Conservation (phyloP, 2,888 invertebrate species). For the Aleiodes leptofemur region DNA sequence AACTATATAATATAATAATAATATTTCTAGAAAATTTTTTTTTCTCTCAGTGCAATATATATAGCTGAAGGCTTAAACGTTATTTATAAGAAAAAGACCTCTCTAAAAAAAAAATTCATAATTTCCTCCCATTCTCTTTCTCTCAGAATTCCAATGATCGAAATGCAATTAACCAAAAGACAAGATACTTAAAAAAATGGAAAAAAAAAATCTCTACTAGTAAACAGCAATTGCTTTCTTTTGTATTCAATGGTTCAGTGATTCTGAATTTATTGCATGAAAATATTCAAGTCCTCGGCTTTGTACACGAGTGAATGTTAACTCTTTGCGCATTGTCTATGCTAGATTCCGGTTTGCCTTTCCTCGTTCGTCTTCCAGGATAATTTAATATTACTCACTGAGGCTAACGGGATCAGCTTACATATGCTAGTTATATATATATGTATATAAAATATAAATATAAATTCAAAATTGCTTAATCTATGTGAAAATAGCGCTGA, state of each 20-base stretch:
- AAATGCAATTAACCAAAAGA: too few relatives aligned
- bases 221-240: constrained; percentile 17
- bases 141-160: too few relatives aligned
- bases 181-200: too few relatives aligned
- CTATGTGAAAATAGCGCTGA: constrained; percentile 34
- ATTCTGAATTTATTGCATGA: constrained; percentile 29
- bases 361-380: constrained; percentile 20
- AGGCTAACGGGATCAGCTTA: constrained; percentile 41
- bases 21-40: too few relatives aligned
- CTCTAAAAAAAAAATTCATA: too few relatives aligned
- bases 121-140: too few relatives aligned
- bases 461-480: constrained; percentile 34
- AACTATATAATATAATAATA: too few relatives aligned
- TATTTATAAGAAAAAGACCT: too few relatives aligned
- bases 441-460: constrained; percentile 16
- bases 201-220: too few relatives aligned
- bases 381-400: constrained; percentile 43
- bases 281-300: not conserved
- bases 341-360: constrained; percentile 20
- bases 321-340: constrained; percentile 19
- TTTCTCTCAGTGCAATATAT: too few relatives aligned
- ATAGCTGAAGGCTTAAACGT: too few relatives aligned
- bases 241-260: constrained; percentile 35
- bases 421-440: constrained; percentile 19
- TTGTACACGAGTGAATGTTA: not conserved